phyloP scores from a whole-genome alignment of 2,113 vertebrate genomes.

The Bos taurus region ARS-UCD2.0 NC_037333.1:104754501-104755000 shows the following conservation, averaged over 20 bases:
- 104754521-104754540: background rate
- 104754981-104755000: too few relatives aligned
- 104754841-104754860: background rate
- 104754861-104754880: too few relatives aligned
- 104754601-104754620: background rate
- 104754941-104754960: background rate
- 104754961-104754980: background rate
- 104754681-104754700: background rate
- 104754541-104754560: background rate
- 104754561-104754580: background rate
- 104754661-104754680: background rate
- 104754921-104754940: background rate
- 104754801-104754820: background rate
- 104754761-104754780: background rate
- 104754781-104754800: background rate
- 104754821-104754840: background rate
- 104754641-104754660: background rate
- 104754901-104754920: background rate
- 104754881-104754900: background rate
- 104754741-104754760: background rate
- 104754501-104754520: background rate
- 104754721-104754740: background rate
- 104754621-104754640: background rate
- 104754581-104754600: background rate
- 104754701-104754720: background rate